Percentiles rank a stretch among this genome's conserved stretches.
phyloP scores from a whole-genome alignment of 2,888 invertebrate species.

The Cloeon dipterum region DNA sequence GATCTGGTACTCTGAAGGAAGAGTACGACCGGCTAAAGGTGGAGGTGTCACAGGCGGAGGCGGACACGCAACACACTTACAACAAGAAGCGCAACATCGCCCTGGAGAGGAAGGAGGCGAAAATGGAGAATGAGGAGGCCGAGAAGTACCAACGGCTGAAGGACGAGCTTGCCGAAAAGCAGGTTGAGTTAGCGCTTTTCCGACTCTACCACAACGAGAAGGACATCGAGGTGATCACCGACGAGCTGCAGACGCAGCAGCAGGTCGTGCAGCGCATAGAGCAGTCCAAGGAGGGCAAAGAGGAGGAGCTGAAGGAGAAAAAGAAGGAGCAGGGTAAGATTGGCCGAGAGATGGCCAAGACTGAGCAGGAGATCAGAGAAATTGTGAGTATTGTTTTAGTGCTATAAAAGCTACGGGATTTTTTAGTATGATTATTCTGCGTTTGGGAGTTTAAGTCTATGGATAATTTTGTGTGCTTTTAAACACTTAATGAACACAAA shows the following conservation, averaged over 20 bases:
- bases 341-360: constrained; percentile 72
- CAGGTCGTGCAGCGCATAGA: constrained; percentile 60
- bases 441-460: too few relatives aligned
- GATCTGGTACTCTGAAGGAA: constrained; percentile 85
- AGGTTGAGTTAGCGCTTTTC: constrained; percentile 81
- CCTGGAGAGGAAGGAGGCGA: constrained; percentile 93
- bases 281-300: constrained; percentile 66
- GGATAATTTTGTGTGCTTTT: too few relatives aligned
- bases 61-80: constrained; percentile 94
- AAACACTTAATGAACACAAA: too few relatives aligned
- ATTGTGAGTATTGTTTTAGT: constrained; percentile 28
- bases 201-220: constrained; percentile 85
- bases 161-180: constrained; percentile 81
- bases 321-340: constrained; percentile 79
- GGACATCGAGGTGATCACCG: constrained; percentile 57
- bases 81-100: constrained; percentile 98
- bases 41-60: constrained; percentile 92
- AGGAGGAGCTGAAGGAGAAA: constrained; percentile 77
- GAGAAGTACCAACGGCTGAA: constrained; percentile 87
- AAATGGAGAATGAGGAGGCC: constrained; percentile 94
- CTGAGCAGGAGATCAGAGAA: constrained; percentile 86
- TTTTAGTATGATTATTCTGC: too few relatives aligned
- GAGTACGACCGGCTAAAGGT: constrained; percentile 79
- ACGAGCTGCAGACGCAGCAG: constrained; percentile 63
- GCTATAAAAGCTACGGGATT: too few relatives aligned